Evolutionary conservation across 2,113 vertebrate genomes (phyloP).

Genomic region (Bostrychus sinensis): DNA sequence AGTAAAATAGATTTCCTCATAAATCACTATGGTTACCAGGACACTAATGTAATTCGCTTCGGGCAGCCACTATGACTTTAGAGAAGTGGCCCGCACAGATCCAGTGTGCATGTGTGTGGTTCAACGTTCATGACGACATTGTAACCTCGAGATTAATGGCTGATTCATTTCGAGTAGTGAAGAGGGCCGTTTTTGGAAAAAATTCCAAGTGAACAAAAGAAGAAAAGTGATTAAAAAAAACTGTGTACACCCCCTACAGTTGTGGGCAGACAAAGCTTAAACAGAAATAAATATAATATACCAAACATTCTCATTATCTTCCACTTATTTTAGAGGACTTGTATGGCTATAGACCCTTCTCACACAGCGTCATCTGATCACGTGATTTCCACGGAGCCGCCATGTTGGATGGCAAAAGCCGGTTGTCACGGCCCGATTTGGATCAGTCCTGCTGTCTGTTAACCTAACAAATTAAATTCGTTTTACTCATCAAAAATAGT

Average conservation of each 20-base stretch:
- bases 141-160: slow-evolving; percentile 53
- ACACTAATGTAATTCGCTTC: slow-evolving; percentile 63
- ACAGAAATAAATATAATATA: too few species aligned
- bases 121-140: slow-evolving; percentile 28
- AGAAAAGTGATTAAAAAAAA: slow-evolving; percentile 11
- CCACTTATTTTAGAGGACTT: too few species aligned
- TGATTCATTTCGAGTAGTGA: slow-evolving; percentile 66
- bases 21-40: slow-evolving; percentile 67
- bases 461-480: too few species aligned
- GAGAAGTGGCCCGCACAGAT: slow-evolving; percentile 24
- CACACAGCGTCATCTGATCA: too few species aligned
- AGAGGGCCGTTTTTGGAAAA: slow-evolving; percentile 43
- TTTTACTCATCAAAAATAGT: too few species aligned
- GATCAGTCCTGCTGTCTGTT: too few species aligned
- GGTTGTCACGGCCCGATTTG: too few species aligned
- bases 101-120: slow-evolving; percentile 16
- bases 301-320: too few species aligned
- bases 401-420: too few species aligned
- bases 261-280: background rate
- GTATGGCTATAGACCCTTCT: too few species aligned
- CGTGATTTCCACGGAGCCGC: too few species aligned
- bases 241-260: slow-evolving; percentile 4
- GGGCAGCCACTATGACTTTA: slow-evolving; percentile 43
- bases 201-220: slow-evolving; percentile 28
- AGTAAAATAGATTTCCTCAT: slow-evolving; percentile 72